Evolutionary conservation across 2,113 vertebrate genomes (phyloP), one percentile per base, ranked within the genome.

Genomic region (Solea senegalensis): DNA sequence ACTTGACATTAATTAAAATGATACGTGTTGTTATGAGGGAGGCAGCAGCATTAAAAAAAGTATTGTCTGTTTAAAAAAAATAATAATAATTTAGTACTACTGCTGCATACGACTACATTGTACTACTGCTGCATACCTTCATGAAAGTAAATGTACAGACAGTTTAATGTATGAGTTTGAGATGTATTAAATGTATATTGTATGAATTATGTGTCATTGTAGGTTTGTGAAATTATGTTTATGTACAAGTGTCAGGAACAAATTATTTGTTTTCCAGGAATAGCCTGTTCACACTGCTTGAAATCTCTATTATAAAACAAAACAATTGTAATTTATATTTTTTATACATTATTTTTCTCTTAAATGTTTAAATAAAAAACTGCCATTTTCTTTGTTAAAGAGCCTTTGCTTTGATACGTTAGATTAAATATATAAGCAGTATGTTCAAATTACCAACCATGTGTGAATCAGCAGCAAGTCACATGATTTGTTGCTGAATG

Each of bases 401-500:
- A 15, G 3, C 21, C 7, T n/a, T 46, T 16, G 21, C 40, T 67
- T 67, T 69, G 12, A 46, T 16, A 16, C 21, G 6, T 51, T 43
- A 57, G n/a, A 69, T 57, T 21, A 55, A 51, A 43, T 54, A 21
- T 12, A 14, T 70, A 65, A 62, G 7, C 61, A 34, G 50, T 64
- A 48, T 28, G 54, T 59, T 76, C 44, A 58, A 10, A 57, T 26
- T 54, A 1, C 73, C 13, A 43, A 21, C 46, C 71, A 34, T 76
- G 78, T 79, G 81, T 73, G 50, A 34, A 57, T 85, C 72, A 81
- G 79, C 76, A 57, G 41, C 61, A 51, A 45, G 74, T 57, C 81
- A 76, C 85, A 69, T 88, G 83, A 71, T 57, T 63, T 69, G 26
- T 49, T 59, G 43, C 59, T 86, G 68, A 83, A 74, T 85, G 61